These are phyloP conservation scores for Aix galericulata DNA, from an alignment of 2,113 vertebrate species.

Conservation along the genomic window DNA sequence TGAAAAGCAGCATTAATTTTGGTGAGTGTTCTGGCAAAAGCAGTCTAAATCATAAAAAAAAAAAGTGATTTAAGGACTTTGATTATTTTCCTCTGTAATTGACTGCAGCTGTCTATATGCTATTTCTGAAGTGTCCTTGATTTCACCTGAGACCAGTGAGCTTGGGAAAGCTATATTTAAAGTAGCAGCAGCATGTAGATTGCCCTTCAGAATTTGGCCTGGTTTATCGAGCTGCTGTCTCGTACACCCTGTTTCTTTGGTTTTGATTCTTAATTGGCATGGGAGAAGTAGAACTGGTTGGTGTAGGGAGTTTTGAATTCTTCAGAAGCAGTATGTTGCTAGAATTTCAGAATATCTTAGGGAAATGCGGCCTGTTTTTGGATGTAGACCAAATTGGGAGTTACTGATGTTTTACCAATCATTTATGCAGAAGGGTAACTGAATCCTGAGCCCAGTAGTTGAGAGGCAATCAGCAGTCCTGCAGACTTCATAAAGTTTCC, in stretches of 20 bases:
- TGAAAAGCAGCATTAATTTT: background rate
- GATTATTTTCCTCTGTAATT: slow-evolving; percentile 46
- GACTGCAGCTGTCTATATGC: slow-evolving; percentile 50
- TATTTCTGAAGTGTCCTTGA: slow-evolving; percentile 71
- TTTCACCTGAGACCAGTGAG: slow-evolving; percentile 55
- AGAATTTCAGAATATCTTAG: background rate
- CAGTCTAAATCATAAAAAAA: slow-evolving; percentile 36
- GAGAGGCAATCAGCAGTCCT: background rate
- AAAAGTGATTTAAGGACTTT: slow-evolving; percentile 36
- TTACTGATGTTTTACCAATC: background rate
- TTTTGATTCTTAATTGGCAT: background rate
- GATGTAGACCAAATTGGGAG: background rate
- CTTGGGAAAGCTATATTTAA: slow-evolving; percentile 56
- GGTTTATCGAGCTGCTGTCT: background rate
- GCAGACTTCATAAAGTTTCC: slow-evolving; percentile 4
- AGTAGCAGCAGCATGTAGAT: slow-evolving; percentile 14
- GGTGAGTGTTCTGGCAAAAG: slow-evolving; percentile 2
- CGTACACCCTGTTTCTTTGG: background rate
- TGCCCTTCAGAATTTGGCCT: slow-evolving; percentile 23
- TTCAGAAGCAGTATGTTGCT: background rate
- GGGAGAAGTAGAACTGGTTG: background rate
- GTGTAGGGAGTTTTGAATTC: background rate
- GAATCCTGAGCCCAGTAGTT: background rate
- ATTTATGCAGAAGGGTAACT: background rate
- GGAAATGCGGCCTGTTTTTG: background rate